These are phyloP conservation scores for Tragopan temminckii DNA, from an alignment of 2,797 vertebrate genomes.

Conservation along the genomic window DNA sequence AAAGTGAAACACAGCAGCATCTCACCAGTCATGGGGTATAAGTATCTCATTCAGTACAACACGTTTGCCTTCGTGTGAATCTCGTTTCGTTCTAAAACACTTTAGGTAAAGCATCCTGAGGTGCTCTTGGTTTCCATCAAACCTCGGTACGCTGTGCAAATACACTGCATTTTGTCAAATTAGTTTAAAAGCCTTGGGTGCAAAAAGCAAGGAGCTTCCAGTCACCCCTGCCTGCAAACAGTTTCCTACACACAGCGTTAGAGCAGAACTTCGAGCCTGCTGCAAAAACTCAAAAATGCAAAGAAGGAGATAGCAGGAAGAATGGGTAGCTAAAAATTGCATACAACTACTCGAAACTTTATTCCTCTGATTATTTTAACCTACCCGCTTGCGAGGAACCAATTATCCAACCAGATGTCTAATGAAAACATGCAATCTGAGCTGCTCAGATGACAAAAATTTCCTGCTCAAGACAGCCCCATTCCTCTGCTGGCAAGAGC, in stretches of 20 bases:
- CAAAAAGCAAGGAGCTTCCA: background rate
- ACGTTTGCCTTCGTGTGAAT: background rate
- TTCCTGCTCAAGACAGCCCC: background rate
- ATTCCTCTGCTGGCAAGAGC: background rate
- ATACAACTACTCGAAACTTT: background rate
- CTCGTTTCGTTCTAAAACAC: background rate
- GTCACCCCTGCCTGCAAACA: background rate
- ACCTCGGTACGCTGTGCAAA: rapidly evolving
- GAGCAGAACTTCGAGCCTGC: background rate
- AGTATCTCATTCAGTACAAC: background rate
- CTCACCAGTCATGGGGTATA: background rate
- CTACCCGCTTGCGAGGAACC: background rate
- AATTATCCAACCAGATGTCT: slow-evolving; percentile 8
- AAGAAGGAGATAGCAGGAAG: background rate
- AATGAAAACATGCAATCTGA: background rate
- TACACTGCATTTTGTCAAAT: rapidly evolving
- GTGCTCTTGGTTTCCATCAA: background rate
- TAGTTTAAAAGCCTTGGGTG: background rate
- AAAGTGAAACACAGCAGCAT: background rate
- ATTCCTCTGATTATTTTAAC: background rate
- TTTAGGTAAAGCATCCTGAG: background rate
- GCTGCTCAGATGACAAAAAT: rapidly evolving
- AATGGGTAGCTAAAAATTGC: background rate
- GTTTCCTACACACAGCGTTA: background rate
- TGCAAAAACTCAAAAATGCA: background rate